A percentile compares a stretch with the other conserved stretches of the same genome.
phyloP scores from a whole-genome alignment of 64 coral and sea anemone species.

The Catalaphyllia jardinei region DNA sequence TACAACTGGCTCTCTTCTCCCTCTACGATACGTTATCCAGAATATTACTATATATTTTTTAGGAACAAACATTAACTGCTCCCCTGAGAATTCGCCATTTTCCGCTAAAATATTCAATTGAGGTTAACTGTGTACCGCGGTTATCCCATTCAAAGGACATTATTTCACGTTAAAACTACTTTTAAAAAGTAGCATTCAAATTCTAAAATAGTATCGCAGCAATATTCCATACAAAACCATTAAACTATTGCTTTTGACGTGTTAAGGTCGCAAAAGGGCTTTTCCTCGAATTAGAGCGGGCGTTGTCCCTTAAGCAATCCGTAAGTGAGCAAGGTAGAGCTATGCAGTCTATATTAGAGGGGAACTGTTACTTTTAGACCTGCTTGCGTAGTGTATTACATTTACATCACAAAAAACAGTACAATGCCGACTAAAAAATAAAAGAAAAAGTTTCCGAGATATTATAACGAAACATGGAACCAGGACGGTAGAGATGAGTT shows the following conservation, averaged over 20 bases:
- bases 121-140: neutral
- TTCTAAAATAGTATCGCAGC: neutral
- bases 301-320: too few species aligned
- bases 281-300: neutral
- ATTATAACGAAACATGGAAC: too few species aligned
- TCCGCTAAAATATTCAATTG: neutral
- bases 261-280: neutral
- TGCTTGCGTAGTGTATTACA: too few species aligned
- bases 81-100: neutral
- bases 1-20: neutral
- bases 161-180: neutral
- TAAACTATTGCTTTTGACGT: neutral
- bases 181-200: neutral
- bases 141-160: conserved; percentile 3
- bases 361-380: neutral
- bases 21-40: conserved; percentile 3
- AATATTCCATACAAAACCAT: conserved; percentile 13
- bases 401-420: too few species aligned
- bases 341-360: neutral
- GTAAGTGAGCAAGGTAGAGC: neutral
- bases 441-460: too few species aligned
- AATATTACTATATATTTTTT: neutral
- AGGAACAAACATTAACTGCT: neutral
- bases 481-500: too few species aligned
- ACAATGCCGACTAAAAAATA: too few species aligned